Percentiles rank a stretch among this genome's conserved stretches.
Conservation (phyloP, 2,113 vertebrate genomes). For the Phaetusa simplex region DNA sequence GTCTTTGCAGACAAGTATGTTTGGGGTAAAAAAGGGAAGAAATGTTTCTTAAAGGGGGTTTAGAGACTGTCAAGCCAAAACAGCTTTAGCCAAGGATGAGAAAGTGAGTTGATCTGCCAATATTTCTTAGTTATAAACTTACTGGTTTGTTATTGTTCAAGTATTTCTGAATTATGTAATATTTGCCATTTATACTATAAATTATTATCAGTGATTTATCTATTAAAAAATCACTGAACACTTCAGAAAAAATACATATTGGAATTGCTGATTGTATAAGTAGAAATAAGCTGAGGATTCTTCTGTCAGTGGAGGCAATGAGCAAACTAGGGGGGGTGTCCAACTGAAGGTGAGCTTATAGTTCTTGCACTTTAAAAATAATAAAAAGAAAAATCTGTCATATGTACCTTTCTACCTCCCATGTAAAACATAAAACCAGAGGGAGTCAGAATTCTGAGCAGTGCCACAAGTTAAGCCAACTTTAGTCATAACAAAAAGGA, state of each 20-base stretch:
- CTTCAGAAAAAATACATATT: background rate
- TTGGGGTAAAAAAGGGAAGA: background rate
- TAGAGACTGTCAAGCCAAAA: background rate
- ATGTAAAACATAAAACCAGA: background rate
- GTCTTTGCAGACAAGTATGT: background rate
- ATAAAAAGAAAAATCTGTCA: background rate
- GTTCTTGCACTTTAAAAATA: background rate
- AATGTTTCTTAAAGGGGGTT: background rate
- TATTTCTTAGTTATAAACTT: background rate
- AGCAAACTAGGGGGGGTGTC: background rate
- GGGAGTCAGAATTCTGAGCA: background rate
- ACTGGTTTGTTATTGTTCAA: background rate
- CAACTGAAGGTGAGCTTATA: background rate
- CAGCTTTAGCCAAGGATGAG: background rate
- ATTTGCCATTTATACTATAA: background rate
- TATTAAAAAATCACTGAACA: background rate
- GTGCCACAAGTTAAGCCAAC: background rate
- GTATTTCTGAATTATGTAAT: background rate
- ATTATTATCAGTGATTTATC: background rate
- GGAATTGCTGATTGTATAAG: background rate
- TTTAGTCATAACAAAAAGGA: constrained; percentile 20
- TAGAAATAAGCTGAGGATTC: background rate
- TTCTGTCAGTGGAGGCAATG: background rate
- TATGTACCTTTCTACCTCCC: background rate
- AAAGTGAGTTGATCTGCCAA: background rate